phyloP scores from a whole-genome alignment of 2,797 vertebrate genomes.

The Pangasius sanitwongsei region DNA sequence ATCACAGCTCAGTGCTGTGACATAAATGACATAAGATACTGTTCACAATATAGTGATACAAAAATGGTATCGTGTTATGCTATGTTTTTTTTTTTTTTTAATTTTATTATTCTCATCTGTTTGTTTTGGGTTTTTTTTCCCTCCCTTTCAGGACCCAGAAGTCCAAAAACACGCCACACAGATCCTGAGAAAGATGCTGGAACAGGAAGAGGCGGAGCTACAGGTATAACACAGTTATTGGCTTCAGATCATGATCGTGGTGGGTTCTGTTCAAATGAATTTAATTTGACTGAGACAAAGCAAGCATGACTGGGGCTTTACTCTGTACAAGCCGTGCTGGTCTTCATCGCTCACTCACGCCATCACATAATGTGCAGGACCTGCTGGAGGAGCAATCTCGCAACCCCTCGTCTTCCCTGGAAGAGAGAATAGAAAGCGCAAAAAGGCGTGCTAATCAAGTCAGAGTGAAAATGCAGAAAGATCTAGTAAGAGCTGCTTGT shows the following conservation, averaged over 20 bases:
- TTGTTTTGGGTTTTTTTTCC: not conserved
- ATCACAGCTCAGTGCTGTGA: not conserved
- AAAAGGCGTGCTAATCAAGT: conserved; percentile 85
- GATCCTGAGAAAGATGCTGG: conserved; percentile 92
- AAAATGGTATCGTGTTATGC: not conserved
- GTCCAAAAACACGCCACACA: conserved; percentile 90
- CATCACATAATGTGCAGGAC: conserved; percentile 66
- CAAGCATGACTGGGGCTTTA: not conserved
- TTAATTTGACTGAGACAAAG: not conserved
- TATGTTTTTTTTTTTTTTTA: not conserved
- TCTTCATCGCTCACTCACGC: no score
- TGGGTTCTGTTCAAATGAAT: not conserved
- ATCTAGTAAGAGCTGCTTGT: conserved; percentile 71
- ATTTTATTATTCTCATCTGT: not conserved
- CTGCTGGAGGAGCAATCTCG: conserved; percentile 78
- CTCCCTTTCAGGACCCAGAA: conserved; percentile 78
- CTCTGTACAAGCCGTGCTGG: not conserved
- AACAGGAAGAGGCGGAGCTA: conserved; percentile 88
- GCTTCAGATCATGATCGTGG: not conserved
- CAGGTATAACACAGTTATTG: conserved; percentile 73
- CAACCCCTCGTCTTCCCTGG: conserved; percentile 78
- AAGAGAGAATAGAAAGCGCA: conserved; percentile 87
- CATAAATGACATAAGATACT: not conserved
- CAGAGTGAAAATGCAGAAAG: conserved; percentile 87
- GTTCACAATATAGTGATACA: not conserved